These are phyloP conservation scores for Coptodon rendalli DNA, from an alignment of 2,113 vertebrate genomes.

Conservation along the genomic window DNA sequence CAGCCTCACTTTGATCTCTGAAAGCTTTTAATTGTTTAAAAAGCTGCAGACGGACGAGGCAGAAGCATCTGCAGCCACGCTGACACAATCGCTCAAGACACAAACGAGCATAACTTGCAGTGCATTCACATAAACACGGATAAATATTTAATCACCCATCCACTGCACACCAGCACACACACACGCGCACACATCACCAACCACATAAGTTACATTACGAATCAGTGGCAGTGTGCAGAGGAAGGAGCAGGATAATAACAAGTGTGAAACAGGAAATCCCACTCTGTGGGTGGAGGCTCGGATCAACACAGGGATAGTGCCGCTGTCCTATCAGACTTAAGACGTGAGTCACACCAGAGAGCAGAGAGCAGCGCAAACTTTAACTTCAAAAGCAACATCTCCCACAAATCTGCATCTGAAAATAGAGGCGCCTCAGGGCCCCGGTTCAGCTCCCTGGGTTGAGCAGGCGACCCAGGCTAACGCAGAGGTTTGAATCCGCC, in stretches of 20 bases:
- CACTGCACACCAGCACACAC: background rate
- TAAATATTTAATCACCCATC: background rate
- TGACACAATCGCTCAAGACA: background rate
- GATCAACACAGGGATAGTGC: background rate
- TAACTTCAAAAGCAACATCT: background rate
- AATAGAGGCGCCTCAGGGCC: background rate
- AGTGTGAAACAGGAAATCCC: slow-evolving; percentile 56
- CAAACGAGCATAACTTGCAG: background rate
- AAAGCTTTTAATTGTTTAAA: background rate
- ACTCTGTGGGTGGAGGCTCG: slow-evolving; percentile 24
- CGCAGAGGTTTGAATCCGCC: background rate
- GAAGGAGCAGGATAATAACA: slow-evolving; percentile 36
- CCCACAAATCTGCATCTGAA: background rate
- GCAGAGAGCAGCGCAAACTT: background rate
- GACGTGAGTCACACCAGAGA: background rate
- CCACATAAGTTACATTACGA: background rate
- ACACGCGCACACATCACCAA: background rate
- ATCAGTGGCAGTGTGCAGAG: slow-evolving; percentile 17
- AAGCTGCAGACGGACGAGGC: background rate
- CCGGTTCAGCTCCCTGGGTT: background rate
- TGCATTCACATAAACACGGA: background rate
- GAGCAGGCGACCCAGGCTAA: background rate
- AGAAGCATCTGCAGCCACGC: background rate
- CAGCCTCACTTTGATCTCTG: background rate
- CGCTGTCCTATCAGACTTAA: background rate